These are phyloP conservation scores for Catocala sponsa DNA, from an alignment of 2,888 invertebrate species.

Conservation along the genomic window DNA sequence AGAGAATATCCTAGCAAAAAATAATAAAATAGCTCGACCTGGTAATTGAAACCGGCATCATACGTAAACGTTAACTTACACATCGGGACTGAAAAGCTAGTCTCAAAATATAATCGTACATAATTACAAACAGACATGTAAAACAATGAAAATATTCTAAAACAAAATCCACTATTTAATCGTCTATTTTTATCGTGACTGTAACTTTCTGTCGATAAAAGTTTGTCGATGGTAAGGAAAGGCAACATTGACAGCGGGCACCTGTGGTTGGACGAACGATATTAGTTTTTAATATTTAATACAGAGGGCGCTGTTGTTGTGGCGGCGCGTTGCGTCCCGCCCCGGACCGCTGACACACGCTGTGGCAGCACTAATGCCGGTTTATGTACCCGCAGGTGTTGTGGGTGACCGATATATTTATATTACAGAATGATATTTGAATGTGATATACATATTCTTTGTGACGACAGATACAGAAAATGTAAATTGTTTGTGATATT, in stretches of 20 bases:
- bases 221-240: slow-evolving; percentile 32
- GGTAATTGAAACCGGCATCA: too few species aligned
- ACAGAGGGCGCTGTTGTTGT: slow-evolving; percentile 34
- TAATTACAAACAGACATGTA: too few species aligned
- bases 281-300: slow-evolving; percentile 57
- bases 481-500: neutral
- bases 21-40: too few species aligned
- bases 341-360: slow-evolving; percentile 46
- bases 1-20: too few species aligned
- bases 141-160: too few species aligned
- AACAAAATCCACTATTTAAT: neutral
- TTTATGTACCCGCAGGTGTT: slow-evolving; percentile 20
- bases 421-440: slow-evolving; percentile 19
- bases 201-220: slow-evolving; percentile 26
- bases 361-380: slow-evolving; percentile 41
- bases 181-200: slow-evolving; percentile 33
- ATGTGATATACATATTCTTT: slow-evolving; percentile 4
- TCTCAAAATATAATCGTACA: too few species aligned
- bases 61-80: too few species aligned
- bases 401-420: slow-evolving; percentile 30
- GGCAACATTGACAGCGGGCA: slow-evolving; percentile 32
- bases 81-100: too few species aligned
- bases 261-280: slow-evolving; percentile 34
- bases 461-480: neutral
- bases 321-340: slow-evolving; percentile 33